A percentile compares a stretch with the other conserved stretches of the same genome.
These are phyloP conservation scores for Crossaster papposus DNA, from an alignment of 53 echinoderm and acorn worm genomes.

Conservation along the genomic window DNA sequence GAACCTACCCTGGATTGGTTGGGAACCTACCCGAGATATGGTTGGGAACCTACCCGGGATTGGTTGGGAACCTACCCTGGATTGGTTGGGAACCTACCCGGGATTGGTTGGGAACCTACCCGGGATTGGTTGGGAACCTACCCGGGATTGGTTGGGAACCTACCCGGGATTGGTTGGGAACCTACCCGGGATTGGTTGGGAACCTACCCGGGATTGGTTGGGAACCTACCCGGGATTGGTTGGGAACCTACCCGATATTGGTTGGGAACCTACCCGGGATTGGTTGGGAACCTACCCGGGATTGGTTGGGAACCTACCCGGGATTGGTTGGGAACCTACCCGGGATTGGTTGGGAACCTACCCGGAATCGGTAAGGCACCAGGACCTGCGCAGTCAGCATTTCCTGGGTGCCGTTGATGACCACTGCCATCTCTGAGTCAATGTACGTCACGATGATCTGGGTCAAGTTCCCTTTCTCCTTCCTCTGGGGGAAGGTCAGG, in stretches of 20 bases:
- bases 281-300: constrained; percentile 82
- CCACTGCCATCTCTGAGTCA: constrained; percentile 84
- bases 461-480: constrained; percentile 89
- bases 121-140: no score
- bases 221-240: constrained; percentile 75
- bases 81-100: constrained; percentile 73
- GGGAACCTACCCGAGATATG: no score
- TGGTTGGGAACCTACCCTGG: constrained; percentile 82
- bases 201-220: no score
- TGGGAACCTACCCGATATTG: no score
- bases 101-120: constrained; percentile 82
- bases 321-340: constrained; percentile 82
- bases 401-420: constrained; percentile 90
- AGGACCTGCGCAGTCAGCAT: constrained; percentile 81
- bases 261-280: constrained; percentile 76
- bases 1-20: no score
- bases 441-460: constrained; percentile 84
- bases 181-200: constrained; percentile 83
- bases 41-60: constrained; percentile 76
- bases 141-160: constrained; percentile 84
- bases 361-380: constrained; percentile 85
- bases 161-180: no score
- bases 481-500: constrained; percentile 78
- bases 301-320: constrained; percentile 73
- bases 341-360: no score